A percentile compares a stretch with the other conserved stretches of the same genome.
phyloP scores from a whole-genome alignment of 1,140 invertebrate species.

The Mactra quadrangularis region DNA sequence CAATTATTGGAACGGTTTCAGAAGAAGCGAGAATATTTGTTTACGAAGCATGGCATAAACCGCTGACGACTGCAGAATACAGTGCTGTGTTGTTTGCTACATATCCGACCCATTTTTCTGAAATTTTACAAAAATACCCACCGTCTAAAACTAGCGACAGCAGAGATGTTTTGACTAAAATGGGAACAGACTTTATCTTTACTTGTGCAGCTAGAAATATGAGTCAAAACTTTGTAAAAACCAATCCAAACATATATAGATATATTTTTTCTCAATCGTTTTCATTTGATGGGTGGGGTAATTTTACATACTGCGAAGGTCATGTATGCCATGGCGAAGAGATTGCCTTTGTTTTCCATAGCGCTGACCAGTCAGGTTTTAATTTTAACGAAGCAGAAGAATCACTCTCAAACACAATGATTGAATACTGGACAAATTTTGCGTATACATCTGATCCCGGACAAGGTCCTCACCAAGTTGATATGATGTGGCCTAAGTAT shows the following conservation, averaged over 20 bases:
- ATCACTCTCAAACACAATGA: slow-evolving; percentile 65
- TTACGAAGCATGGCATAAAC: slow-evolving; percentile 65
- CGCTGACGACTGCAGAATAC: slow-evolving; percentile 53
- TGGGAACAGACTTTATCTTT: slow-evolving; percentile 71
- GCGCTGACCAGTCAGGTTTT: slow-evolving; percentile 61
- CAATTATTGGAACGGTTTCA: slow-evolving; percentile 66
- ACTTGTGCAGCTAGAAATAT: slow-evolving; percentile 64
- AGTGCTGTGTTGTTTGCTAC: slow-evolving; percentile 58
- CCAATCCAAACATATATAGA: slow-evolving; percentile 33
- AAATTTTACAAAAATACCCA: slow-evolving; percentile 64
- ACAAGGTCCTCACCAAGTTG: background rate
- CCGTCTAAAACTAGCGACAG: slow-evolving; percentile 51
- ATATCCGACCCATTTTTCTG: slow-evolving; percentile 42
- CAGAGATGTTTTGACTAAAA: slow-evolving; percentile 53
- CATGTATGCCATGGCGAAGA: slow-evolving; percentile 74
- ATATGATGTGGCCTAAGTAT: slow-evolving; percentile 63
- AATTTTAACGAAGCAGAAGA: slow-evolving; percentile 66
- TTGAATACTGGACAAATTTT: slow-evolving; percentile 76
- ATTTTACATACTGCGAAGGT: slow-evolving; percentile 66
- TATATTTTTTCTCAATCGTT: slow-evolving; percentile 70
- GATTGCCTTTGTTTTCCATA: slow-evolving; percentile 72
- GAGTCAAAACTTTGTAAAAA: slow-evolving; percentile 48
- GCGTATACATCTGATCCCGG: slow-evolving; percentile 71
- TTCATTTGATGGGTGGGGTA: slow-evolving; percentile 72
- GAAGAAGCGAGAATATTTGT: slow-evolving; percentile 71